Evolutionary conservation across 2,888 invertebrate species (phyloP).

Genomic region (Eupithecia centaureata): DNA sequence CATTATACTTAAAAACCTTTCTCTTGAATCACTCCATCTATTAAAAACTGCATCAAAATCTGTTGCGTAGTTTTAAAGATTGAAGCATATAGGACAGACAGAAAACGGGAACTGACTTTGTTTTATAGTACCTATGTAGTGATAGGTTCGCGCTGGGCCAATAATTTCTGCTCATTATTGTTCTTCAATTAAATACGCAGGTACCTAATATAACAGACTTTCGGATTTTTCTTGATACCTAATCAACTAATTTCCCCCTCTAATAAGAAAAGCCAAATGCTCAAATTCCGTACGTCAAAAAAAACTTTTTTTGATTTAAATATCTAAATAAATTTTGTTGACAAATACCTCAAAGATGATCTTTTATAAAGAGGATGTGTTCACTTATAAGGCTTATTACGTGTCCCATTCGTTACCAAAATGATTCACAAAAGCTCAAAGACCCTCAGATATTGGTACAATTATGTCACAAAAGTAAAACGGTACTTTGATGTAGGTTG

Average conservation of each 20-base stretch:
- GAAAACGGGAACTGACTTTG: too few relatives aligned
- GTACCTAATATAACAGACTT: too few relatives aligned
- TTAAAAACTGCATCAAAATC: too few relatives aligned
- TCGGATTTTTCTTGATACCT: neutral
- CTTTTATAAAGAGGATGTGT: neutral
- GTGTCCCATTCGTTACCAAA: constrained; percentile 19
- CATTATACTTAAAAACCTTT: too few relatives aligned
- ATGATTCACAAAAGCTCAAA: constrained; percentile 37
- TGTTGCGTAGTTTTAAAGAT: too few relatives aligned
- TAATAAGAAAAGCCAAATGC: neutral
- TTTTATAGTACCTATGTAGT: too few relatives aligned
- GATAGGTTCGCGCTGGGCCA: neutral
- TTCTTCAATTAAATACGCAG: too few relatives aligned
- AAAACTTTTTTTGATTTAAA: neutral
- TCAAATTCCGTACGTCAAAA: neutral
- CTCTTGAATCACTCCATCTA: too few relatives aligned
- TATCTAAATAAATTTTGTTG: neutral
- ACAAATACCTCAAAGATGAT: neutral
- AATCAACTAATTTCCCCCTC: neutral
- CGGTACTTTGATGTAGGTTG: constrained; percentile 39
- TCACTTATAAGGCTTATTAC: constrained; percentile 8
- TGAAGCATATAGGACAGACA: too few relatives aligned
- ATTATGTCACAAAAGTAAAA: constrained; percentile 43
- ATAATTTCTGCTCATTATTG: neutral
- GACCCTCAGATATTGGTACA: constrained; percentile 40